Conservation (phyloP, 2,797 vertebrate genomes). For the Paguma larvata region DNA sequence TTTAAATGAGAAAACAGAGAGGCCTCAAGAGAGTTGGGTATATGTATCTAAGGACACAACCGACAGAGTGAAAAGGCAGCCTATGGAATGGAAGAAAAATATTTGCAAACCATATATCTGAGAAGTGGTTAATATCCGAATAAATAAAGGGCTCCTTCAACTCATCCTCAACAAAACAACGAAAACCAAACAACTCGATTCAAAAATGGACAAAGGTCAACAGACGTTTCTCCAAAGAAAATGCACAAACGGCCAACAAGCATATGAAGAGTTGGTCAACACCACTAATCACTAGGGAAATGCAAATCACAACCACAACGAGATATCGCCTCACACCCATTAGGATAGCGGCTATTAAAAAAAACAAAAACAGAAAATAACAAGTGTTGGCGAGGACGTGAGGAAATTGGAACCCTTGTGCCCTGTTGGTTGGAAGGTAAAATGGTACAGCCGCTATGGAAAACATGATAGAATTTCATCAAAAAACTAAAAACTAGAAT, state of each 20-base stretch:
- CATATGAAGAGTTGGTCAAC: not conserved
- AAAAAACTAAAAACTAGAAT: not conserved
- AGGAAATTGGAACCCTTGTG: not conserved
- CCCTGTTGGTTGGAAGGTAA: not conserved
- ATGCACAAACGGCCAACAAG: not conserved
- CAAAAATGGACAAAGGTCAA: not conserved
- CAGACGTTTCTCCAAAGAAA: not conserved
- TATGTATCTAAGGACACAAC: not conserved
- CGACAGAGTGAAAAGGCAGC: not conserved
- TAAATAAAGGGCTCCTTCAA: not conserved
- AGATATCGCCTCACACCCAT: not conserved
- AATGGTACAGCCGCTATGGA: not conserved
- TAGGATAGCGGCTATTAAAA: not conserved
- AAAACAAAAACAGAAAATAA: not conserved
- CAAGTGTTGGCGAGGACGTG: not conserved
- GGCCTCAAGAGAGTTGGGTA: not conserved
- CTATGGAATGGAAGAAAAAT: not conserved
- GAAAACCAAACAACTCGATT: not conserved
- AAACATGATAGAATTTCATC: not conserved
- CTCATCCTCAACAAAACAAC: not conserved
- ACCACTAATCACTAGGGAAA: not conserved
- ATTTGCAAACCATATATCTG: not conserved
- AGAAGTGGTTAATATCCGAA: not conserved
- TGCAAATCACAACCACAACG: not conserved
- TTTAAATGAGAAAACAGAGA: constrained; percentile 28